A percentile compares a stretch with the other conserved stretches of the same genome.
Evolutionary conservation across 2,797 vertebrate species (phyloP).

Genomic region (Falco rusticolus): DNA sequence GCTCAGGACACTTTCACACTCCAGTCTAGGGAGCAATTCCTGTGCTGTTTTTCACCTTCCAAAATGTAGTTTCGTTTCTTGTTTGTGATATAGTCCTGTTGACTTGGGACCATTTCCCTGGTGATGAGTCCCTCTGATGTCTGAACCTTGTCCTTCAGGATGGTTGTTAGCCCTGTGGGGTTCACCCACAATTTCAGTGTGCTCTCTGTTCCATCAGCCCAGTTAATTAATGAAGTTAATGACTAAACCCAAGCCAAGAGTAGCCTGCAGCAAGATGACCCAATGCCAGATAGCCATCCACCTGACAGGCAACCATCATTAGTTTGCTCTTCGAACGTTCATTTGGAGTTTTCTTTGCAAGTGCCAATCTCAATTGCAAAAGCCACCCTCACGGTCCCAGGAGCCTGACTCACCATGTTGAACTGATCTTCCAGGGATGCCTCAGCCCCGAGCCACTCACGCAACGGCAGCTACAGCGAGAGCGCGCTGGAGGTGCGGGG

Average conservation of each 20-base stretch:
- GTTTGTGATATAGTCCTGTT: background rate
- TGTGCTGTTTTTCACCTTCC: background rate
- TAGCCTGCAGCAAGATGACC: background rate
- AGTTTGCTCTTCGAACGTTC: fast-evolving
- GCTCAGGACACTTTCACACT: background rate
- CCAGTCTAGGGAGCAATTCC: background rate
- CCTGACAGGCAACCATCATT: fast-evolving
- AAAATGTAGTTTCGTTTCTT: background rate
- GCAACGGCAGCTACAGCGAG: slow-evolving; percentile 83
- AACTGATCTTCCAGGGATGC: slow-evolving; percentile 74
- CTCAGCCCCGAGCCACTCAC: slow-evolving; percentile 80
- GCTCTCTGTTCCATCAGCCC: background rate
- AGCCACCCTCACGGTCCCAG: background rate
- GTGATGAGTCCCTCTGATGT: background rate
- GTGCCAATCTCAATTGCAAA: background rate
- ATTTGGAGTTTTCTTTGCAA: background rate
- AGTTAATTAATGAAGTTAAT: background rate
- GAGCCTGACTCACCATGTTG: background rate
- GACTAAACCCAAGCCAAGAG: background rate
- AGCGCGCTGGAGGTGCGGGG: slow-evolving; percentile 77
- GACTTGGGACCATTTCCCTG: background rate
- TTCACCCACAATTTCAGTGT: background rate
- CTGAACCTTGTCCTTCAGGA: background rate
- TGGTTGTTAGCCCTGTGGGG: background rate
- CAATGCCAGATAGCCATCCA: fast-evolving